These are phyloP conservation scores for Neuroscelio doddi DNA, from an alignment of 2,888 invertebrate species.

Conservation along the genomic window DNA sequence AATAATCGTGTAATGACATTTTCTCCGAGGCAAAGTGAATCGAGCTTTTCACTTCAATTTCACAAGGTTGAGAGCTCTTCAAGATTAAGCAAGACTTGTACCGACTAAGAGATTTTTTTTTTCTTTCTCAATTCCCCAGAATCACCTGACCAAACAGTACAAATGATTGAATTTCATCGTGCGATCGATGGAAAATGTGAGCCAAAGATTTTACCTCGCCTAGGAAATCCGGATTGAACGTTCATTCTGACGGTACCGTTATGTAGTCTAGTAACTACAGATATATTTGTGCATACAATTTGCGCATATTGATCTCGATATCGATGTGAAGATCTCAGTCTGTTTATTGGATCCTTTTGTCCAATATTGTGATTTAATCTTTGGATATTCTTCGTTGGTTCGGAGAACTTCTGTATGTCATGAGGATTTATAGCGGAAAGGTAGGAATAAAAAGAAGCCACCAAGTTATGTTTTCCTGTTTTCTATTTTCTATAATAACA, in stretches of 20 bases:
- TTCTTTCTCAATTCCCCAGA: not conserved
- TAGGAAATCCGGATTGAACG: conserved; percentile 1
- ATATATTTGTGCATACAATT: no score
- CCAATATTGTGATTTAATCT: not conserved
- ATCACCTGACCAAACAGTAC: not conserved
- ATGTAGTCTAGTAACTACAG: no score
- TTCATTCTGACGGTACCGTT: not conserved
- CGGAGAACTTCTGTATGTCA: no score
- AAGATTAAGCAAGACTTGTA: not conserved
- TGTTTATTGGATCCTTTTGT: not conserved
- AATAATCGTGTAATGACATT: not conserved
- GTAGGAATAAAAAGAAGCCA: no score
- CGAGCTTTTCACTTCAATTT: not conserved
- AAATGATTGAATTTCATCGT: not conserved
- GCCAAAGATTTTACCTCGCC: conserved; percentile 3
- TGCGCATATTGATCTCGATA: not conserved
- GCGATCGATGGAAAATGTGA: conserved; percentile 5
- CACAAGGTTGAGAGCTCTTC: not conserved
- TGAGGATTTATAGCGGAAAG: no score
- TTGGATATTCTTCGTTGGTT: not conserved
- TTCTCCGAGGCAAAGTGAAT: no score
- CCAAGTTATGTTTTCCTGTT: no score
- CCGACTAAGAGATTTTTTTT: not conserved
- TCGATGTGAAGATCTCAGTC: conserved; percentile 2
- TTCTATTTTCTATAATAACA: no score